Evolutionary conservation across 2,113 vertebrate genomes (phyloP).

Genomic region (Australoheros scitulus): DNA sequence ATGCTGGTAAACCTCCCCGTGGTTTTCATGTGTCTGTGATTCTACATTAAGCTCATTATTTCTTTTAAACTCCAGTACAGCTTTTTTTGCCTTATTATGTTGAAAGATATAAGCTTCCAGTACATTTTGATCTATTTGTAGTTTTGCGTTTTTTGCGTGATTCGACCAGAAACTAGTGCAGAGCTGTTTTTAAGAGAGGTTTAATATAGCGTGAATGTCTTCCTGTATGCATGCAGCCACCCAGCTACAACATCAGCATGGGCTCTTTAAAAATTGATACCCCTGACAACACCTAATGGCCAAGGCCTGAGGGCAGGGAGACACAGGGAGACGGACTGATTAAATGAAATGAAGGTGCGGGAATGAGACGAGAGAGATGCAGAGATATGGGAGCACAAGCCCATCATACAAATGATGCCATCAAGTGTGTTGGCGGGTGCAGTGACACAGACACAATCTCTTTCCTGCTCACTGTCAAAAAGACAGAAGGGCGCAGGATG

Average conservation of each 20-base stretch:
- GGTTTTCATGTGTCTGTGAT: conserved; percentile 25
- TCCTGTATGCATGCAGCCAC: not conserved
- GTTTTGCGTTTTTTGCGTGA: not conserved
- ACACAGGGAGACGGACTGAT: conserved; percentile 16
- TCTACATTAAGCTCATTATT: conserved; percentile 23
- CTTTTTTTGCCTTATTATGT: not conserved
- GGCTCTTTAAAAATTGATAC: conserved; percentile 64
- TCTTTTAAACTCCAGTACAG: conserved; percentile 1
- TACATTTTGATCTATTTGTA: not conserved
- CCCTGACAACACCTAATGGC: conserved; percentile 63
- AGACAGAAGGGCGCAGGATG: conserved; percentile 22
- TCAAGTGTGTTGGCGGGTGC: conserved; percentile 16
- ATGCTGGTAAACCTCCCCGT: conserved; percentile 9
- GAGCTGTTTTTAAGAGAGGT: not conserved
- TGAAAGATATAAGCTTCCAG: not conserved
- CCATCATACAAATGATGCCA: conserved; percentile 42
- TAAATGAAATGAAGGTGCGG: conserved; percentile 13
- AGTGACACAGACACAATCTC: conserved; percentile 29
- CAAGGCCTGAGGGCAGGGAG: conserved; percentile 36
- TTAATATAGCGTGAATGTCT: not conserved
- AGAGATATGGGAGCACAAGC: not conserved
- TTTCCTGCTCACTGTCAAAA: conserved; percentile 7
- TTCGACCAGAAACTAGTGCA: not conserved
- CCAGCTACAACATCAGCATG: conserved; percentile 17
- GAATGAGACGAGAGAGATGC: not conserved